A percentile compares a stretch with the other conserved stretches of the same genome.
These are phyloP conservation scores for Ispidina picta DNA, from an alignment of 2,797 vertebrate genomes.

Conservation along the genomic window DNA sequence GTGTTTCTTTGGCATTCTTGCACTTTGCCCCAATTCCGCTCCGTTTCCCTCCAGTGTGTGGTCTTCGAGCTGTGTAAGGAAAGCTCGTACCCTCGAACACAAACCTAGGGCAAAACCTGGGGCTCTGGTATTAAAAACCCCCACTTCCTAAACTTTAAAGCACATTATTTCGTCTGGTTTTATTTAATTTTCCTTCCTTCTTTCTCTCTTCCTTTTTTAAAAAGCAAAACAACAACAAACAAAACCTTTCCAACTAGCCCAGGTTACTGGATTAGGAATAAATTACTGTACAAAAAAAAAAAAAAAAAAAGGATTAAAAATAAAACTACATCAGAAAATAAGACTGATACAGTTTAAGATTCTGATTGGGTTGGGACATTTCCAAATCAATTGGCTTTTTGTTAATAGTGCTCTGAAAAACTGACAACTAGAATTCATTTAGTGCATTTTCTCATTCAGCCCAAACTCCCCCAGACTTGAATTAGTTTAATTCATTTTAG, in stretches of 20 bases:
- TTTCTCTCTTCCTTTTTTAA: neutral
- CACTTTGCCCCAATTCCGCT: conserved; percentile 71
- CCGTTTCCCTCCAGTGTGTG: conserved; percentile 57
- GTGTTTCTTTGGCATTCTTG: conserved; percentile 60
- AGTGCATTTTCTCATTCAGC: conserved; percentile 18
- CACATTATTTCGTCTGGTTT: neutral
- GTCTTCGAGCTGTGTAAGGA: conserved; percentile 35
- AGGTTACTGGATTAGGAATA: neutral
- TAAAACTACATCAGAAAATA: neutral
- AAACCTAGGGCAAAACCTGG: conserved; percentile 4
- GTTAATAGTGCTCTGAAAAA: neutral
- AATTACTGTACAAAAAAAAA: neutral
- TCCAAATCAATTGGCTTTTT: conserved; percentile 22
- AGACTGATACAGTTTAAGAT: neutral
- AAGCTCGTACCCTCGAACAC: conserved; percentile 22
- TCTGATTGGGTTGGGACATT: neutral
- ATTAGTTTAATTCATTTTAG: conserved; percentile 18
- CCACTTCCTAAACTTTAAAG: neutral
- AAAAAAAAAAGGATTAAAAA: neutral
- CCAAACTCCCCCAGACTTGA: neutral
- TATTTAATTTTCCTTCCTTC: neutral
- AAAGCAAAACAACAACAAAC: too few relatives aligned
- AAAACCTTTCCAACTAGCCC: neutral
- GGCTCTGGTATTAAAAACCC: neutral
- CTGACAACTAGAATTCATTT: conserved; percentile 25